phyloP scores from a whole-genome alignment of 2,797 vertebrate genomes.

The Pogoniulus pusillus region DNA sequence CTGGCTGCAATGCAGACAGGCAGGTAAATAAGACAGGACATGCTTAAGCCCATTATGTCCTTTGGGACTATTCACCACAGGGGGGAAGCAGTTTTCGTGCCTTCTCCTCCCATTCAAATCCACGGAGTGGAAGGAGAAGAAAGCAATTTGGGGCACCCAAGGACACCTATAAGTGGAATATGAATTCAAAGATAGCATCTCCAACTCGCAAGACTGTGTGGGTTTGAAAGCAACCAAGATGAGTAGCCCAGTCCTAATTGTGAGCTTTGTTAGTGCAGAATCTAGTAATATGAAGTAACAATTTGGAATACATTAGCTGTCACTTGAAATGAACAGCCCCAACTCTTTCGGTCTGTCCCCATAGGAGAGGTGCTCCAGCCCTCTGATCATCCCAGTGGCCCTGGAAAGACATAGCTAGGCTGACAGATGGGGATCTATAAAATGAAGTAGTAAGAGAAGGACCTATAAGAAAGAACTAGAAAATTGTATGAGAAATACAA shows the following conservation, averaged over 20 bases:
- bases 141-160: too few species aligned
- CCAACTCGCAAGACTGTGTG: conserved; percentile 20
- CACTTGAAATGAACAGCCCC: conserved; percentile 57
- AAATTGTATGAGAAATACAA: neutral
- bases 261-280: conserved; percentile 42
- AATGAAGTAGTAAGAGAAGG: neutral
- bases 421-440: neutral
- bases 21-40: too few species aligned
- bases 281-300: conserved; percentile 35
- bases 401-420: neutral
- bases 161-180: neutral
- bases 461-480: neutral
- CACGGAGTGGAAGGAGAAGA: too few species aligned
- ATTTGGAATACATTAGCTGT: conserved; percentile 37
- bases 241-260: conserved; percentile 31
- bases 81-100: too few species aligned
- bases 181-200: conserved; percentile 7
- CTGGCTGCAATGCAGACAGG: too few species aligned
- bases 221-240: conserved; percentile 38
- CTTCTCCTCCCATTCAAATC: too few species aligned
- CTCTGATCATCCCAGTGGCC: too few species aligned
- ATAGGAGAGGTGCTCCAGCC: too few species aligned
- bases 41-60: too few species aligned
- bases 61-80: too few species aligned
- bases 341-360: too few species aligned